A percentile compares a stretch with the other conserved stretches of the same genome.
These are phyloP conservation scores for Siniperca undulata DNA, from an alignment of 2,797 vertebrate genomes.

Conservation along the genomic window DNA sequence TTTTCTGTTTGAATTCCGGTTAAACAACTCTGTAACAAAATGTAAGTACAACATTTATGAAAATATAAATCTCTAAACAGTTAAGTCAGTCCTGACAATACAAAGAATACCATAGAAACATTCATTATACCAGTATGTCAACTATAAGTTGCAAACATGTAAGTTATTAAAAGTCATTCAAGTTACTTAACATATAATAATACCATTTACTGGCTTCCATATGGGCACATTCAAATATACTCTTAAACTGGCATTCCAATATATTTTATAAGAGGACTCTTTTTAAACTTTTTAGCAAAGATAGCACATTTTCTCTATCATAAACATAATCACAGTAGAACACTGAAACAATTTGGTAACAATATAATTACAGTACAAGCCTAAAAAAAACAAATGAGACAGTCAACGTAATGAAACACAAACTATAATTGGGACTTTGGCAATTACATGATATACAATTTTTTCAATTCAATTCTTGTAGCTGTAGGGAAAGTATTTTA, in stretches of 20 bases:
- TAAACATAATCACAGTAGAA: slow-evolving; percentile 82
- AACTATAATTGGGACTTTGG: slow-evolving; percentile 85
- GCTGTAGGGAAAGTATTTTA: slow-evolving; percentile 73
- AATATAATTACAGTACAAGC: slow-evolving; percentile 85
- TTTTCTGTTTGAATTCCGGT: slow-evolving; percentile 88
- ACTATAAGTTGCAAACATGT: slow-evolving; percentile 97
- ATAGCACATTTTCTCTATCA: slow-evolving; percentile 84
- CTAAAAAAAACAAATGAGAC: slow-evolving; percentile 72
- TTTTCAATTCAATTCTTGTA: slow-evolving; percentile 62
- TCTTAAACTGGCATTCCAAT: slow-evolving; percentile 89
- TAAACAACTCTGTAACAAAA: slow-evolving; percentile 99
- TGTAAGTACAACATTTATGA: slow-evolving; percentile 99
- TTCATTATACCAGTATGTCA: slow-evolving; percentile 93
- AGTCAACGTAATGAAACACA: slow-evolving; percentile 71
- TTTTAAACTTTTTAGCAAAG: slow-evolving; percentile 82
- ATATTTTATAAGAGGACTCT: slow-evolving; percentile 82
- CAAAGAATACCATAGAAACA: slow-evolving; percentile 99
- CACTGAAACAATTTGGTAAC: slow-evolving; percentile 85
- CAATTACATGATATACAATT: slow-evolving; percentile 77
- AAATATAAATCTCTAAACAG: slow-evolving; percentile 99
- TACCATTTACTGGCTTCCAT: slow-evolving; percentile 90
- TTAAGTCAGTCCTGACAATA: slow-evolving; percentile 96
- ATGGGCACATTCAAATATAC: slow-evolving; percentile 94
- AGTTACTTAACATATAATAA: slow-evolving; percentile 95
- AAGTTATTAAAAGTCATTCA: slow-evolving; percentile 99